Percentiles rank a stretch among this genome's conserved stretches.
Conservation (phyloP, 2,797 vertebrate genomes). For the Parambassis ranga region DNA sequence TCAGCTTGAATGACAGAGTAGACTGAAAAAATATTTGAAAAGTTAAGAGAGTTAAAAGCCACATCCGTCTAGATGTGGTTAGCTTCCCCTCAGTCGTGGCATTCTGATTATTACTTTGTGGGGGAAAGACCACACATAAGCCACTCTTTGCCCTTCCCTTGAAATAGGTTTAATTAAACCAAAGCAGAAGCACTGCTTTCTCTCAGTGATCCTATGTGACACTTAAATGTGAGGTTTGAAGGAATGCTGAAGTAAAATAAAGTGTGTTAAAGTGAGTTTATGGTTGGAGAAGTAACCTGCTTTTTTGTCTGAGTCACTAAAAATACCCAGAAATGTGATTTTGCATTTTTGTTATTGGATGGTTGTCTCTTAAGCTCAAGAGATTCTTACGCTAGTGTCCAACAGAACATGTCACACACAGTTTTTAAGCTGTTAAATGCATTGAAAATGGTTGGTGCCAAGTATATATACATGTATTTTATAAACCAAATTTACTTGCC, state of each 20-base stretch:
- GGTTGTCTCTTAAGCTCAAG: no score
- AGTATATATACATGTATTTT: no score
- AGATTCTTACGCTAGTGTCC: no score
- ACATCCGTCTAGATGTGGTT: slow-evolving; percentile 57
- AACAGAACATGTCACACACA: no score
- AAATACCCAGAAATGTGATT: no score
- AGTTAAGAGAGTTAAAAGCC: slow-evolving; percentile 44
- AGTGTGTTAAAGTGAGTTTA: neutral
- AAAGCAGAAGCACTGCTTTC: slow-evolving; percentile 36
- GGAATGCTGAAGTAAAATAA: neutral
- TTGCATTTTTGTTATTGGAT: no score
- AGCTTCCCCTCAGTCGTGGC: slow-evolving; percentile 36
- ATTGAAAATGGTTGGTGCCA: no score
- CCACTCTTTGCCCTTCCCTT: slow-evolving; percentile 45
- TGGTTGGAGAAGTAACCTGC: neutral
- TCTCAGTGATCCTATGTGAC: slow-evolving; percentile 14
- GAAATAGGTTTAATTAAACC: slow-evolving; percentile 62
- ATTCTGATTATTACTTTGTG: slow-evolving; percentile 58
- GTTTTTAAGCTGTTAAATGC: no score
- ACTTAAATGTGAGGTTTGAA: slow-evolving; percentile 22
- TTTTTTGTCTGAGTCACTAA: no score
- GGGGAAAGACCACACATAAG: slow-evolving; percentile 61
- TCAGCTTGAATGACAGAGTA: slow-evolving; percentile 43
- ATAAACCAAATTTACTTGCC: no score
- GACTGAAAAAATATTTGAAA: slow-evolving; percentile 29